Percentiles rank a stretch among this genome's conserved stretches.
Conservation (phyloP, 2,888 invertebrate species). For the Limulus polyphemus region DNA sequence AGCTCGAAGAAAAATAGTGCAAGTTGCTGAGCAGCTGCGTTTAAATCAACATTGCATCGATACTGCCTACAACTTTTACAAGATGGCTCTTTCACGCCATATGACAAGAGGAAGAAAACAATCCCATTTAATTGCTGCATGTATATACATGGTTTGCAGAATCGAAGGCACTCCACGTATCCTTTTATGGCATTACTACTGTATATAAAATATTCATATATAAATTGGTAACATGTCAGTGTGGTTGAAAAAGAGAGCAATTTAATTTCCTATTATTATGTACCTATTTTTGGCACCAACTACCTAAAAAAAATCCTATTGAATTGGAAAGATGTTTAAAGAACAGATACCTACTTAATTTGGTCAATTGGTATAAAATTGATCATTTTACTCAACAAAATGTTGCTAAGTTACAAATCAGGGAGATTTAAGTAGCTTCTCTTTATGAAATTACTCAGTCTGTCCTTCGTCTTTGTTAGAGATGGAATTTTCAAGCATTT, state of each 20-base stretch:
- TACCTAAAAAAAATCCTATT: not conserved
- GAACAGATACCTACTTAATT: not conserved
- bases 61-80: slow-evolving; percentile 85
- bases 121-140: slow-evolving; percentile 85
- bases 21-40: slow-evolving; percentile 69
- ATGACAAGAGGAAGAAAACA: slow-evolving; percentile 82
- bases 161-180: slow-evolving; percentile 89
- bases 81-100: slow-evolving; percentile 69
- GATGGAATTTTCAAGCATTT: too few relatives aligned
- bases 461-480: too few relatives aligned
- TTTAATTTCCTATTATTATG: not conserved
- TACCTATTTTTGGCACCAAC: not conserved
- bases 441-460: too few relatives aligned
- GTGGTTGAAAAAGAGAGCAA: not conserved
- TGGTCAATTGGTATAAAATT: too few relatives aligned
- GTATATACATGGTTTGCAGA: slow-evolving; percentile 92
- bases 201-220: slow-evolving; percentile 10
- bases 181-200: slow-evolving; percentile 26
- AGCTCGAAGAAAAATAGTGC: slow-evolving; percentile 62
- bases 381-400: too few relatives aligned
- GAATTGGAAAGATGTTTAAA: not conserved
- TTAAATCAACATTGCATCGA: slow-evolving; percentile 84
- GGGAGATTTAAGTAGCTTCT: too few relatives aligned
- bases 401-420: too few relatives aligned
- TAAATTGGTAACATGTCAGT: not conserved